These are phyloP conservation scores for Ctenochaetus hawaiiensis DNA, from an alignment of 2,797 vertebrate genomes.

Conservation along the genomic window DNA sequence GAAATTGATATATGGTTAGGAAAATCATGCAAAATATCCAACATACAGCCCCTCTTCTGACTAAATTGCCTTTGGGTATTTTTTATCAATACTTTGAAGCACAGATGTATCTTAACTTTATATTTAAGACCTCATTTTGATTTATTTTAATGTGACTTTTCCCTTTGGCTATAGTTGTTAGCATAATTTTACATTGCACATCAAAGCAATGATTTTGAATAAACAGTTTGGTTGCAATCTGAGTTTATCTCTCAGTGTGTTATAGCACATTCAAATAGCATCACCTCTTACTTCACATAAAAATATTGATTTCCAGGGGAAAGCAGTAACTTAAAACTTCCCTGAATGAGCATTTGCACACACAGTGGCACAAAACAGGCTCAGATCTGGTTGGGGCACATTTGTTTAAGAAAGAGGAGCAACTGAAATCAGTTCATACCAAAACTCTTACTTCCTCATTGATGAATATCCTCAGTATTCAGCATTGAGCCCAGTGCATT, in stretches of 20 bases:
- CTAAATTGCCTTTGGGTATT: background rate
- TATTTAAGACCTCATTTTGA: background rate
- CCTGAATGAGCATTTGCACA: background rate
- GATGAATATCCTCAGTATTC: background rate
- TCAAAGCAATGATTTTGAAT: constrained; percentile 4
- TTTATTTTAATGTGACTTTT: background rate
- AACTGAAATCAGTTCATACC: background rate
- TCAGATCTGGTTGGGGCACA: background rate
- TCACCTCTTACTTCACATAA: background rate
- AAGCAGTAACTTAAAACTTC: background rate
- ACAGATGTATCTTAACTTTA: constrained; percentile 2
- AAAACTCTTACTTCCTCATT: background rate
- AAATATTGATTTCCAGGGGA: background rate
- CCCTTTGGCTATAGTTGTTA: background rate
- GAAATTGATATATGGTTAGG: background rate
- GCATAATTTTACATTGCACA: background rate
- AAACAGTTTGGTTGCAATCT: background rate
- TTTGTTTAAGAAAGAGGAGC: background rate
- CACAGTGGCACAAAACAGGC: no score
- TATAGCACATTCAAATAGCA: background rate
- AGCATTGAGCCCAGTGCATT: background rate
- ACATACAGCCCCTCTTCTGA: constrained; percentile 9
- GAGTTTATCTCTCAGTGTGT: constrained; percentile 1
- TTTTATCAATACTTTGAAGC: constrained; percentile 8
- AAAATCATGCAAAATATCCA: background rate